phyloP scores from a whole-genome alignment of 1,140 invertebrate species.

The Aleiodes sp. region DNA sequence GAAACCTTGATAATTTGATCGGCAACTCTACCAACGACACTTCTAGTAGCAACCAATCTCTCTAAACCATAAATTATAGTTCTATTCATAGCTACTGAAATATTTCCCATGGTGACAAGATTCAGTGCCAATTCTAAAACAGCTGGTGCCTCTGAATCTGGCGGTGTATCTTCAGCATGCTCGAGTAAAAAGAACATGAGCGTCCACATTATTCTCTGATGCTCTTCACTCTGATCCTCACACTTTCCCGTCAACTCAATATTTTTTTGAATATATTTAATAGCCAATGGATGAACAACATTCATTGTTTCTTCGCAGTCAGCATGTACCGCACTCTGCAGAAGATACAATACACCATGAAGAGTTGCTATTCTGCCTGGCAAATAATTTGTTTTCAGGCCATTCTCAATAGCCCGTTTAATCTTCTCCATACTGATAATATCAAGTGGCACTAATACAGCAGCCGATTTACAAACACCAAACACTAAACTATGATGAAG shows the following conservation, averaged over 20 bases:
- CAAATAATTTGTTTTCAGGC: conserved; percentile 74
- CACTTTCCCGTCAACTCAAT: conserved; percentile 63
- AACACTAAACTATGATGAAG: conserved; percentile 75
- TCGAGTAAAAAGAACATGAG: conserved; percentile 77
- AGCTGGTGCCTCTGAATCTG: conserved; percentile 58
- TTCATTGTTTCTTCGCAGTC: conserved; percentile 71
- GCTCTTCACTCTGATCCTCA: conserved; percentile 69
- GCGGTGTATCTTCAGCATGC: conserved; percentile 61
- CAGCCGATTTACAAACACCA: conserved; percentile 76
- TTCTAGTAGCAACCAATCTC: conserved; percentile 73
- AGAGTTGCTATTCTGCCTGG: conserved; percentile 75
- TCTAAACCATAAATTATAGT: conserved; percentile 75
- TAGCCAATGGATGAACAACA: conserved; percentile 71
- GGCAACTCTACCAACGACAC: conserved; percentile 68
- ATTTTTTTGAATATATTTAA: conserved; percentile 77
- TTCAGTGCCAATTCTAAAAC: conserved; percentile 61
- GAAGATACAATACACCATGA: conserved; percentile 79
- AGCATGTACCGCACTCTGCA: conserved; percentile 72
- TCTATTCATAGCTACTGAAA: conserved; percentile 58
- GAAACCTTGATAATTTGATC: conserved; percentile 80
- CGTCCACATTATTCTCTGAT: conserved; percentile 74
- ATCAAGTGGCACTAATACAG: conserved; percentile 71
- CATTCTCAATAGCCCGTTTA: conserved; percentile 71
- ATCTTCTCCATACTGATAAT: conserved; percentile 71
- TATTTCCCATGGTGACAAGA: conserved; percentile 55